Base-by-base conservation (phyloP, 2,888 invertebrate genomes). In the Sminthurinus aureus region DNA sequence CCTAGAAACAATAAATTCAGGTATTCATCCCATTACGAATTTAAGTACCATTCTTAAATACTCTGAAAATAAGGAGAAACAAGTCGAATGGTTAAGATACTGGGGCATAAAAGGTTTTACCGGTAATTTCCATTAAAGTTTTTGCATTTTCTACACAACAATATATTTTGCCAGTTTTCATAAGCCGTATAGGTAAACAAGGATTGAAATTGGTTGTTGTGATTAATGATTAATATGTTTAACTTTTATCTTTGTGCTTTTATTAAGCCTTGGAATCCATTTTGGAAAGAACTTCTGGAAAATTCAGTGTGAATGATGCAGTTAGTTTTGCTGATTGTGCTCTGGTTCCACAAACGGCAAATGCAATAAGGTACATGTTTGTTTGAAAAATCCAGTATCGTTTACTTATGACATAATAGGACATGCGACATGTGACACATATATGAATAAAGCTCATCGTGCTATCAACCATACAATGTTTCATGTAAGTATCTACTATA, bases 11-110 rank as follows among this genome's bases (percentile, higher is more conserved):
- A 97, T 99, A 89, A 94, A 95, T 38, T 95, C 97, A 22, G 98
- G 98, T 73, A 98, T 98, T 89, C 99, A 99, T 90, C 99, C 99
- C 0, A 91, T 99, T 67, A 98, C 99, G 91, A 99, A 99, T 91
- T 66, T 82, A 0, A 84, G 84, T 0, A 84, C 84, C 0, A 79
- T 84, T 4, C 22, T 80, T 69, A 83, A 84, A 20, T 79, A 85
- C 18, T 84, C 85, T 52, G 83, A 83, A 13, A 83, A 83, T 66
- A 76, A 81, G 1, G 74, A 79, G 6, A 84, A 87, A 52, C 73
- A 82, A 77, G 71, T 74, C n/a, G 85, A 84, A 64, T 87, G 87
- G 87, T 73, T 85, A 6, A 83, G 75, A 22, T 86, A 79, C 66
- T 87, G 86, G 86, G 84, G 86, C 24, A 79, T 79, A 15, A 85